These are phyloP conservation scores for Oreochromis aureus DNA, from an alignment of 2,113 vertebrate genomes.

Conservation along the genomic window DNA sequence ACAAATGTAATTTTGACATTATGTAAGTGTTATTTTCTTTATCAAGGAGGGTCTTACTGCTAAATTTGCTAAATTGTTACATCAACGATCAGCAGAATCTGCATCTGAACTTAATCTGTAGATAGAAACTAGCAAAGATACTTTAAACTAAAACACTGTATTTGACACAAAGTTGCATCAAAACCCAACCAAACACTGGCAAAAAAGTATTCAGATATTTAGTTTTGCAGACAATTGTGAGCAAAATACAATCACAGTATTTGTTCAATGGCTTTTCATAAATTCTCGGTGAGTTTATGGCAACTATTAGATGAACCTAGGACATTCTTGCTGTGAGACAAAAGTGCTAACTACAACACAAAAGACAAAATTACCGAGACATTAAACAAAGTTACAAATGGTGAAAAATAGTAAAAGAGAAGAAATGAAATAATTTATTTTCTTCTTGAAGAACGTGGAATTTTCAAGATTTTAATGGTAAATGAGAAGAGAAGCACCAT, in stretches of 20 bases:
- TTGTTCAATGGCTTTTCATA: not conserved
- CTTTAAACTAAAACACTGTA: not conserved
- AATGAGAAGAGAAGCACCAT: not conserved
- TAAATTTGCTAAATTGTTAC: not conserved
- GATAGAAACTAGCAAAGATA: not conserved
- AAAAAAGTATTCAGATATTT: not conserved
- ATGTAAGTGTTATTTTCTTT: conserved; percentile 17
- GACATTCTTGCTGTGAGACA: not conserved
- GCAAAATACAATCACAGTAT: not conserved
- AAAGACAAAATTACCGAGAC: not conserved
- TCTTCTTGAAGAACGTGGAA: not conserved
- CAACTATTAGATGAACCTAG: not conserved
- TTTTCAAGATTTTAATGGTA: not conserved
- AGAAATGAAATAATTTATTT: not conserved
- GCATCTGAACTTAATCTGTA: not conserved
- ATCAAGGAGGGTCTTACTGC: not conserved
- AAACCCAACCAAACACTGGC: not conserved
- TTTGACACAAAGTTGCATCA: not conserved
- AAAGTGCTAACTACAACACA: not conserved
- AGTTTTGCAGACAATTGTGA: not conserved
- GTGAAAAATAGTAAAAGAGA: not conserved
- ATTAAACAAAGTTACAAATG: not conserved
- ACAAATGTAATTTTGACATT: conserved; percentile 43
- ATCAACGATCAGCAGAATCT: conserved; percentile 12
- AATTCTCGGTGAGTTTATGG: not conserved